Conservation (phyloP, 2,797 vertebrate genomes). For the Cynodonichthys magdalenae region DNA sequence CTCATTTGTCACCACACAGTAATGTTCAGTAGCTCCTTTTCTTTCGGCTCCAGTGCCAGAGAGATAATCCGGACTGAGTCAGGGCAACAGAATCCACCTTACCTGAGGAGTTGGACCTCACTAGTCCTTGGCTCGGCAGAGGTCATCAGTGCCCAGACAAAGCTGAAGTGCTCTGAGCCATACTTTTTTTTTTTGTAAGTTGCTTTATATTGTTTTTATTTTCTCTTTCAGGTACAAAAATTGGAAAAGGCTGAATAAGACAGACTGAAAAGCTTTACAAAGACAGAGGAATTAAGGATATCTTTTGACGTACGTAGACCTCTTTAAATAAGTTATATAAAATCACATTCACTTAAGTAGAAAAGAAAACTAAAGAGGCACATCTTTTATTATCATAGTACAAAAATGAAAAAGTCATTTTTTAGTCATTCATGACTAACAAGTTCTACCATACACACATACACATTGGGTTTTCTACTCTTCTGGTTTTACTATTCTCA, state of each 20-base stretch:
- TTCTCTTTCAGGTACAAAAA: background rate
- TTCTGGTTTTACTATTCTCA: too few species aligned
- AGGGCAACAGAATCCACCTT: slow-evolving; percentile 81
- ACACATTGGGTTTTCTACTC: too few species aligned
- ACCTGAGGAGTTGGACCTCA: slow-evolving; percentile 69
- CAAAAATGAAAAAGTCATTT: too few species aligned
- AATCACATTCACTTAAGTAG: too few species aligned
- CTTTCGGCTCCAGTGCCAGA: slow-evolving; percentile 76
- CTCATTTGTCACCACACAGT: slow-evolving; percentile 83
- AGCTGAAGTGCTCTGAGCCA: slow-evolving; percentile 35
- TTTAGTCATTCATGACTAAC: background rate
- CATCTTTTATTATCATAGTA: too few species aligned
- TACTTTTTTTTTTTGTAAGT: background rate
- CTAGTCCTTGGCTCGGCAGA: slow-evolving; percentile 79
- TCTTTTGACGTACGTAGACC: too few species aligned
- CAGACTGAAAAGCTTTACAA: too few species aligned
- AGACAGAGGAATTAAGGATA: too few species aligned
- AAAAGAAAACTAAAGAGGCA: too few species aligned
- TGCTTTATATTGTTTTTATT: slow-evolving; percentile 20
- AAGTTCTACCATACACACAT: background rate
- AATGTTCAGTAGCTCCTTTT: slow-evolving; percentile 75
- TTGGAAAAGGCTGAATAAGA: too few species aligned
- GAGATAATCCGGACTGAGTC: slow-evolving; percentile 83
- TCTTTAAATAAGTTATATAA: too few species aligned
- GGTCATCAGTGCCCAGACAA: slow-evolving; percentile 72